A percentile compares a stretch with the other conserved stretches of the same genome.
Conservation (phyloP, 2,113 vertebrate genomes). For the Morone chrysops region DNA sequence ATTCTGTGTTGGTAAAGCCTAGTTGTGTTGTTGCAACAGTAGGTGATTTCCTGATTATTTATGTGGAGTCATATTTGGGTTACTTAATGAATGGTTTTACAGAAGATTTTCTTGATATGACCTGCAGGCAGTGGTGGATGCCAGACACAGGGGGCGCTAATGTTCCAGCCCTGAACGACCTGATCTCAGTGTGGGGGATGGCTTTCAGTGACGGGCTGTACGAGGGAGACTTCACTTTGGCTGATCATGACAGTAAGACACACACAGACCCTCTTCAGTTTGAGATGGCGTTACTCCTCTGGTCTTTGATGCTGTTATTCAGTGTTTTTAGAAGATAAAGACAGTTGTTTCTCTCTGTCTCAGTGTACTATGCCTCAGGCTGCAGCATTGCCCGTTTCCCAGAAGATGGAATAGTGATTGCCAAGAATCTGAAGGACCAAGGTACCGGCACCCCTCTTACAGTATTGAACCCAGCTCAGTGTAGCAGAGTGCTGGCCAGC, state of each 20-base stretch:
- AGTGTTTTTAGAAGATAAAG: slow-evolving; percentile 1
- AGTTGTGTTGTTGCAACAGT: neutral
- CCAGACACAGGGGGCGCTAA: slow-evolving; percentile 98
- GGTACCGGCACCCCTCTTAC: slow-evolving; percentile 80
- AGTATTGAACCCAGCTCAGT: slow-evolving; percentile 18
- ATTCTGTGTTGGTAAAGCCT: neutral
- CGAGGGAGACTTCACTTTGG: slow-evolving; percentile 96
- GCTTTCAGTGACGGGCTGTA: slow-evolving; percentile 97
- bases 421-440: slow-evolving; percentile 98
- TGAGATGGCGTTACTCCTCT: neutral
- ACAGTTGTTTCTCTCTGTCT: neutral
- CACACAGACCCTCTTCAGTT: neutral
- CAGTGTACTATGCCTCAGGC: slow-evolving; percentile 98
- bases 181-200: slow-evolving; percentile 98
- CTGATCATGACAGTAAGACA: slow-evolving; percentile 96
- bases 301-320: too few species aligned
- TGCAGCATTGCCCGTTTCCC: slow-evolving; percentile 98
- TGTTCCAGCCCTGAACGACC: slow-evolving; percentile 95
- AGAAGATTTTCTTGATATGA: neutral
- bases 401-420: slow-evolving; percentile 95
- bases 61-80: neutral
- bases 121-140: slow-evolving; percentile 98
- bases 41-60: neutral
- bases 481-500: slow-evolving; percentile 5
- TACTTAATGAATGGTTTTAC: neutral